Percentiles rank a stretch among this genome's conserved stretches.
These are phyloP conservation scores for Procambarus virginalis DNA, from an alignment of 1,140 invertebrate genomes.

Conservation along the genomic window DNA sequence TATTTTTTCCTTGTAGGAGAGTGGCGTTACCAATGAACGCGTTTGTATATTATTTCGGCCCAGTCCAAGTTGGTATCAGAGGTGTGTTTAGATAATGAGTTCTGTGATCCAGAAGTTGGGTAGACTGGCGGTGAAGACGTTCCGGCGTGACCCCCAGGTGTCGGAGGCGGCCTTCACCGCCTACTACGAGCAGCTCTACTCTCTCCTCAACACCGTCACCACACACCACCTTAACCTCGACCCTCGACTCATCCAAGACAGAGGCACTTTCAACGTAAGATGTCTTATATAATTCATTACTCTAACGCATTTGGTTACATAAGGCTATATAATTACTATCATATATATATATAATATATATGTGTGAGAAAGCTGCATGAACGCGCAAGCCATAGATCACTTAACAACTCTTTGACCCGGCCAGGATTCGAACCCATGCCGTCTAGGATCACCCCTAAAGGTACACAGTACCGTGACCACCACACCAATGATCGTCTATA, in stretches of 20 bases:
- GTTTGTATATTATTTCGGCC: neutral
- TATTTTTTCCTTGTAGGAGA: neutral
- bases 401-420: too few species aligned
- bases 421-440: too few species aligned
- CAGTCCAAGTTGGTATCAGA: too few species aligned
- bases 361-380: too few species aligned
- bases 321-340: too few species aligned
- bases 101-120: slow-evolving; percentile 54
- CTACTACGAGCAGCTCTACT: slow-evolving; percentile 41
- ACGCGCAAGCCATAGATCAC: too few species aligned
- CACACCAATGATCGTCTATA: too few species aligned
- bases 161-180: neutral
- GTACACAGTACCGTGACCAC: too few species aligned
- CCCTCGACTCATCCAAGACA: slow-evolving; percentile 22
- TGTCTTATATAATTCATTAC: too few species aligned
- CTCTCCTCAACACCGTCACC: slow-evolving; percentile 16
- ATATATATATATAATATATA: too few species aligned
- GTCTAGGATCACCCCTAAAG: too few species aligned
- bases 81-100: slow-evolving; percentile 33
- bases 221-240: slow-evolving; percentile 43
- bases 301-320: too few species aligned
- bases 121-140: slow-evolving; percentile 52
- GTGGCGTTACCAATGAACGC: neutral
- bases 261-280: slow-evolving; percentile 40
- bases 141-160: slow-evolving; percentile 42